Evolutionary conservation across 2,888 invertebrate species (phyloP), one percentile per base, ranked within the genome.

Genomic region (Panzeria rudis): DNA sequence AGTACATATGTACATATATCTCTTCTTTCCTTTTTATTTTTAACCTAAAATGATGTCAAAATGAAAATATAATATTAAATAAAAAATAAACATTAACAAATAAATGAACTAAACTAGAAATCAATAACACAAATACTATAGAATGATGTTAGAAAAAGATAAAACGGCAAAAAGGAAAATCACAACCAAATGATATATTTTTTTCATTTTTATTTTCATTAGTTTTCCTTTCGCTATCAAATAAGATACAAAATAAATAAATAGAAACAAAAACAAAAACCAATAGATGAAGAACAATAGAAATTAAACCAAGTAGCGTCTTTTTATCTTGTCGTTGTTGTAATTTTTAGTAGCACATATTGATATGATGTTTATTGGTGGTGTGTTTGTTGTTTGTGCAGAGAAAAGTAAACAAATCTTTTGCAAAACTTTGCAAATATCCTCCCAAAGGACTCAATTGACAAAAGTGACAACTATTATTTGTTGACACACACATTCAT

Each of bases 381-480:
- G 13, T 44, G 25, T 15, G 17, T 73, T 29, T 2, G 2, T 15
- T 64, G 62, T 44, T 13, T 61, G 52, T 71, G 59, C 11, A 68
- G 41, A 35, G 52, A 75, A 82, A 79, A 71, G 77, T 78, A 73
- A 85, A 81, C 59, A 85, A 85, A 75, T 85, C 64, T 75, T 38
- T 85, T 71, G 76, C 50, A 75, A 84, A 82, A 82, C 75, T 85
- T 85, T 75, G 82, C 78, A 85, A 82, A 85, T 85, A 78, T 82
- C 75, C 78, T 71, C 44, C 71, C 71, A 82, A 71, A 82, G 75
- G 59, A 85, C 81, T 82, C 56, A 82, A 81, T 75, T 71, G 81
- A 71, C 64, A 85, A 82, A 82, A 85, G 85, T 85, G 85, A 82
- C 85, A 82, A 71, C 75, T 71, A 85, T 79, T 85, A 79, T 85